Evolutionary conservation across 1,140 invertebrate genomes (phyloP).

Genomic region (Drosophila arawakana): DNA sequence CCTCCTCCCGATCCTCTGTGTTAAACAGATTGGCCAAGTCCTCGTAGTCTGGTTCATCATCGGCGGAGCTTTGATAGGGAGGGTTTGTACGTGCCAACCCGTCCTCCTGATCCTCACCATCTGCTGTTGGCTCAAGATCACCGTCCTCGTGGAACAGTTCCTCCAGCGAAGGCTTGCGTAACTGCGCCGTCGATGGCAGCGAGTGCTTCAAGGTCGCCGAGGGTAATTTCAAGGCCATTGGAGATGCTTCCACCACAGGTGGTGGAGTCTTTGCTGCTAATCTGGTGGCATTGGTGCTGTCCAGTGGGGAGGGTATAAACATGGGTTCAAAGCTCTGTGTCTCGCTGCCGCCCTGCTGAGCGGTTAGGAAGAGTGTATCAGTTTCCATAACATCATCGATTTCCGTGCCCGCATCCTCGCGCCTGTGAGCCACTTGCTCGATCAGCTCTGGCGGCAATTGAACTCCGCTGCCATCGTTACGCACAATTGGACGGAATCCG

Average conservation of each 20-base stretch:
- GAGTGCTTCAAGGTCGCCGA: conserved; percentile 60
- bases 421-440: conserved; percentile 85
- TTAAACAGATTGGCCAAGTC: conserved; percentile 49
- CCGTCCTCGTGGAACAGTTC: conserved; percentile 50
- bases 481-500: conserved; percentile 92
- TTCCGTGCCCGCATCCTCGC: conserved; percentile 85
- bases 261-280: conserved; percentile 84
- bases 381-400: conserved; percentile 85
- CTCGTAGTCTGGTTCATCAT: conserved; percentile 37
- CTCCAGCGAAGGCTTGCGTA: conserved; percentile 78
- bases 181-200: conserved; percentile 51
- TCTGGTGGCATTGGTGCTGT: conserved; percentile 85
- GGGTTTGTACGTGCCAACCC: conserved; percentile 8
- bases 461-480: conserved; percentile 84
- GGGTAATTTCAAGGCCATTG: conserved; percentile 57
- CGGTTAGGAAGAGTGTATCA: conserved; percentile 76
- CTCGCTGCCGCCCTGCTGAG: conserved; percentile 83
- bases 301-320: conserved; percentile 89
- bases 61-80: background rate
- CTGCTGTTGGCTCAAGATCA: conserved; percentile 19
- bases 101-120: conserved; percentile 20
- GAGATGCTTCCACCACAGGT: conserved; percentile 16
- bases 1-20: conserved; percentile 41
- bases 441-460: conserved; percentile 84
- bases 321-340: conserved; percentile 89